Evolutionary conservation across 2,888 invertebrate genomes (phyloP).

Genomic region (Drosophila macrospina): DNA sequence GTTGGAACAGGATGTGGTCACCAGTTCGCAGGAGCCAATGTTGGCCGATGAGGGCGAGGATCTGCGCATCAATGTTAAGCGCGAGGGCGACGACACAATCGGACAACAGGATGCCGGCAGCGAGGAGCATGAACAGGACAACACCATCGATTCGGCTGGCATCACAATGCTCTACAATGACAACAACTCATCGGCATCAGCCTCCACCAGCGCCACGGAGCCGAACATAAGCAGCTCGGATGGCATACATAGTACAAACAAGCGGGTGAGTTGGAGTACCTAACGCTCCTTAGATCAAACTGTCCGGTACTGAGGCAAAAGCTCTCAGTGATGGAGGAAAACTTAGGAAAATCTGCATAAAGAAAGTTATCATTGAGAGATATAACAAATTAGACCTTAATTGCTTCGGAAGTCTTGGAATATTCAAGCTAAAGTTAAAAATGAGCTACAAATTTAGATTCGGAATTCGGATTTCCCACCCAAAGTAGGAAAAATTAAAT

Average conservation of each 20-base stretch:
- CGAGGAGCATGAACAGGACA: conserved; percentile 88
- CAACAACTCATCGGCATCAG: conserved; percentile 78
- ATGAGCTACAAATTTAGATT: too few species aligned
- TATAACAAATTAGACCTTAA: too few species aligned
- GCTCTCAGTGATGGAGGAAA: too few species aligned
- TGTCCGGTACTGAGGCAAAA: too few species aligned
- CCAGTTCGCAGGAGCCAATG: conserved; percentile 89
- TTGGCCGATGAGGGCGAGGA: conserved; percentile 87
- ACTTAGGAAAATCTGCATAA: too few species aligned
- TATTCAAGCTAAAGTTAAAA: too few species aligned
- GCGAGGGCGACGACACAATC: conserved; percentile 86
- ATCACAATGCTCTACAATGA: conserved; percentile 82
- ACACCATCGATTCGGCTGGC: conserved; percentile 90
- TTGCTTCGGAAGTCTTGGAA: too few species aligned
- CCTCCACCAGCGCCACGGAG: conserved; percentile 85
- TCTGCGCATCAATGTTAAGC: conserved; percentile 87
- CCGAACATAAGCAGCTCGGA: conserved; percentile 84
- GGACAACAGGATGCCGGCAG: conserved; percentile 87
- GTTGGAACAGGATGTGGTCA: conserved; percentile 88
- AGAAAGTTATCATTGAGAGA: too few species aligned
- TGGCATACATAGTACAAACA: conserved; percentile 85
- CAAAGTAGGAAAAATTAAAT: too few species aligned
- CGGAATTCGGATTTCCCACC: too few species aligned
- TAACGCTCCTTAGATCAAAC: too few species aligned
- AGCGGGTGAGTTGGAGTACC: conserved; percentile 84